Conservation (phyloP, 2,888 invertebrate species). For the Meandrusa payeni region DNA sequence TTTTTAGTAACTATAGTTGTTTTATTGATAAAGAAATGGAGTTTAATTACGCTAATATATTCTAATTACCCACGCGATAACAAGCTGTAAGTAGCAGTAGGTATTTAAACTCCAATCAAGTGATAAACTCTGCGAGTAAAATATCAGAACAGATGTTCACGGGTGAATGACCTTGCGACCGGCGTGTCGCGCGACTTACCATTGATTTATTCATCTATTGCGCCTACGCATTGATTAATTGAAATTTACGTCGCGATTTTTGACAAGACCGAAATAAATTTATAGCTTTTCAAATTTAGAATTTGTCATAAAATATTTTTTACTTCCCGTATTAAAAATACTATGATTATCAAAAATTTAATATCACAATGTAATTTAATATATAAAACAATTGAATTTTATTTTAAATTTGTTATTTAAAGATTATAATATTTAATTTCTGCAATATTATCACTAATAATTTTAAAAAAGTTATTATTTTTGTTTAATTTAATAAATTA, state of each 20-base stretch:
- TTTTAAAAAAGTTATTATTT: no score
- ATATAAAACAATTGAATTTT: no score
- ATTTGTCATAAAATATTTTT: no score
- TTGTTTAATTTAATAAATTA: no score
- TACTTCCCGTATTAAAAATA: no score
- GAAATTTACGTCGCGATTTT: conserved; percentile 40
- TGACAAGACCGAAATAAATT: conserved; percentile 33
- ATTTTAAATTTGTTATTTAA: no score
- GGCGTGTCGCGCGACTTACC: conserved; percentile 44
- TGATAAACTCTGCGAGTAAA: conserved; percentile 64
- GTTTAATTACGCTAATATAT: conserved; percentile 30
- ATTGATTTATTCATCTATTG: conserved; percentile 58
- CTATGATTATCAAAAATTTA: no score
- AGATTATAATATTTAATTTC: no score
- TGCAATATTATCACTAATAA: no score
- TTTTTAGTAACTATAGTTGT: conserved; percentile 4
- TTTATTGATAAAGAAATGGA: conserved; percentile 8
- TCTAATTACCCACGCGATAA: conserved; percentile 40
- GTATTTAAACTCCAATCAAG: conserved; percentile 47
- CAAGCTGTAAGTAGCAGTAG: conserved; percentile 33
- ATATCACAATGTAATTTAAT: no score
- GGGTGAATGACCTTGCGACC: conserved; percentile 59
- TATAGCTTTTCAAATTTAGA: conserved; percentile 24
- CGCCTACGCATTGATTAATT: conserved; percentile 45
- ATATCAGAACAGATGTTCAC: conserved; percentile 73